Conservation (phyloP, 2,888 invertebrate species). For the Cheiracanthium punctorium region DNA sequence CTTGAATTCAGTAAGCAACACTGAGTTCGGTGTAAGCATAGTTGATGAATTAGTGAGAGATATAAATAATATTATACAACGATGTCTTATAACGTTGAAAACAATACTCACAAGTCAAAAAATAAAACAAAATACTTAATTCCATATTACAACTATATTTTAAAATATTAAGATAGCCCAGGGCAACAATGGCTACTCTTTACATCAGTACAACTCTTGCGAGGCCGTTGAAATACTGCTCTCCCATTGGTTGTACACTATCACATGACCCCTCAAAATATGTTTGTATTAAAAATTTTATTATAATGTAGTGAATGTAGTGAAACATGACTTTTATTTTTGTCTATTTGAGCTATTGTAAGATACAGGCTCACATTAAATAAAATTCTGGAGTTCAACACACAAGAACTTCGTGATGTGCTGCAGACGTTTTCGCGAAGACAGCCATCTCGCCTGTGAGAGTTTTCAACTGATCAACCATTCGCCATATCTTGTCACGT, state of each 20-base stretch:
- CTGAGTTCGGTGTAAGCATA: constrained; percentile 30
- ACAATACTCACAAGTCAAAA: constrained; percentile 77
- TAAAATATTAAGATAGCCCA: constrained; percentile 74
- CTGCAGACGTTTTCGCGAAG: background rate
- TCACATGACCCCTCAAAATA: background rate
- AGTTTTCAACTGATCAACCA: background rate
- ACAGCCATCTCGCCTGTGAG: background rate
- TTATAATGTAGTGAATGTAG: background rate
- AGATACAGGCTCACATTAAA: background rate
- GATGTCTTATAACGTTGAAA: constrained; percentile 77
- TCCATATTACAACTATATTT: constrained; percentile 78
- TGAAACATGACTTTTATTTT: background rate
- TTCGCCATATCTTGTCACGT: background rate
- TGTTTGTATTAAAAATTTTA: background rate
- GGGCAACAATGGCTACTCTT: constrained; percentile 63
- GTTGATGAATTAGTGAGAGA: constrained; percentile 12
- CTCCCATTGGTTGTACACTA: background rate
- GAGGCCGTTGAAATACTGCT: constrained; percentile 29
- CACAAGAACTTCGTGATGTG: no score
- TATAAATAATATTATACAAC: constrained; percentile 77
- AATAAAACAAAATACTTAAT: constrained; percentile 78
- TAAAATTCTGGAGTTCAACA: background rate
- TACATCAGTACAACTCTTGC: constrained; percentile 34
- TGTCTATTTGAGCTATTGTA: background rate
- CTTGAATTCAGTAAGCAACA: constrained; percentile 50